Evolutionary conservation across 2,888 invertebrate genomes (phyloP).

Genomic region (Harmothoe impar): DNA sequence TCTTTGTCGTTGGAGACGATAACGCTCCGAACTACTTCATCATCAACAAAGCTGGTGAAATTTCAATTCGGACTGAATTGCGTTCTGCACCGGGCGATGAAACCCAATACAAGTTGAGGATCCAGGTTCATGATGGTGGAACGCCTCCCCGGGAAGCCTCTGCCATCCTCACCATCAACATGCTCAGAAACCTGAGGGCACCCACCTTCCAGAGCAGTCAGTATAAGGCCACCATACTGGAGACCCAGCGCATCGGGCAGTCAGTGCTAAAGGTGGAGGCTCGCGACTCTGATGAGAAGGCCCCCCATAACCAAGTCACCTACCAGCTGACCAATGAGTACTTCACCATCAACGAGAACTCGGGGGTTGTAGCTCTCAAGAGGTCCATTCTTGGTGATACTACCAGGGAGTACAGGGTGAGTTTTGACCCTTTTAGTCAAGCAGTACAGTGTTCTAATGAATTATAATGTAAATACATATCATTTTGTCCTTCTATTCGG

Average conservation of each 20-base stretch:
- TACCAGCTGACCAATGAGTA: constrained; percentile 71
- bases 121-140: constrained; percentile 76
- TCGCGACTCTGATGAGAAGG: constrained; percentile 74
- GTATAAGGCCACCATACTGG: constrained; percentile 74
- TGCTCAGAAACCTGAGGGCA: constrained; percentile 74
- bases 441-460: no score
- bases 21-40: constrained; percentile 74
- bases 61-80: constrained; percentile 71
- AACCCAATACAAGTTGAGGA: constrained; percentile 71
- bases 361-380: constrained; percentile 68
- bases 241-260: constrained; percentile 75
- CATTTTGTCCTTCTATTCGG: neutral
- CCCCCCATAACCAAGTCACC: constrained; percentile 69
- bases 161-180: constrained; percentile 74
- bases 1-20: constrained; percentile 73
- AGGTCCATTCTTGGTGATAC: constrained; percentile 68
- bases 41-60: constrained; percentile 71
- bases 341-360: constrained; percentile 73
- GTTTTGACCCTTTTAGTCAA: neutral
- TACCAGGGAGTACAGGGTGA: constrained; percentile 66
- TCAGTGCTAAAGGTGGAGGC: constrained; percentile 73
- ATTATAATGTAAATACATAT: neutral
- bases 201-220: constrained; percentile 72
- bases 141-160: constrained; percentile 74
- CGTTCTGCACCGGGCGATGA: constrained; percentile 68